Evolutionary conservation across 2,888 invertebrate genomes (phyloP).

Genomic region (Dusona sp.): DNA sequence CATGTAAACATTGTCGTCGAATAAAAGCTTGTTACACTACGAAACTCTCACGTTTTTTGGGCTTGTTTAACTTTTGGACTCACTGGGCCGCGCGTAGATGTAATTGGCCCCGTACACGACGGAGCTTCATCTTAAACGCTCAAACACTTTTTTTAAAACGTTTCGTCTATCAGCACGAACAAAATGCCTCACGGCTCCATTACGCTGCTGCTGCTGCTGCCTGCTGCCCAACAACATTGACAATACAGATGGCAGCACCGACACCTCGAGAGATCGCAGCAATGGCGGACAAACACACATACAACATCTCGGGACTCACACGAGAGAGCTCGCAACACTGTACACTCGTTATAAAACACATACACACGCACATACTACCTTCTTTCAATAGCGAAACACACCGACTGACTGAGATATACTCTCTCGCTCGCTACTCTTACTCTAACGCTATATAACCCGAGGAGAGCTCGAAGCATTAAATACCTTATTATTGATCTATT

Average conservation of each 20-base stretch:
- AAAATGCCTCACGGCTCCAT: constrained; percentile 84
- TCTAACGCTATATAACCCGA: constrained; percentile 54
- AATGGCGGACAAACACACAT: constrained; percentile 75
- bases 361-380: constrained; percentile 32
- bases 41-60: constrained; percentile 35
- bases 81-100: constrained; percentile 57
- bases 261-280: constrained; percentile 84
- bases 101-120: constrained; percentile 50
- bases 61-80: constrained; percentile 53
- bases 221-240: constrained; percentile 89
- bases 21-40: constrained; percentile 44
- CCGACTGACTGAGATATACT: constrained; percentile 45
- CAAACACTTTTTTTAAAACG: constrained; percentile 70
- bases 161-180: constrained; percentile 74
- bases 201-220: constrained; percentile 80
- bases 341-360: constrained; percentile 28
- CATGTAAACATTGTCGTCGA: constrained; percentile 69
- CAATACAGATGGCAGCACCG: constrained; percentile 92
- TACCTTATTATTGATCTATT: constrained; percentile 85
- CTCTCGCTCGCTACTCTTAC: constrained; percentile 68
- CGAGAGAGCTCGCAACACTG: constrained; percentile 65
- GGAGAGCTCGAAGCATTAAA: constrained; percentile 79
- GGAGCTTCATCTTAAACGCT: constrained; percentile 68
- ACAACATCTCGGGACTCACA: constrained; percentile 73
- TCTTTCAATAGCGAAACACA: constrained; percentile 24